Conservation (phyloP, 37 sponge, comb jelly and placozoan species). For the Diacarnus erythraeanus region DNA sequence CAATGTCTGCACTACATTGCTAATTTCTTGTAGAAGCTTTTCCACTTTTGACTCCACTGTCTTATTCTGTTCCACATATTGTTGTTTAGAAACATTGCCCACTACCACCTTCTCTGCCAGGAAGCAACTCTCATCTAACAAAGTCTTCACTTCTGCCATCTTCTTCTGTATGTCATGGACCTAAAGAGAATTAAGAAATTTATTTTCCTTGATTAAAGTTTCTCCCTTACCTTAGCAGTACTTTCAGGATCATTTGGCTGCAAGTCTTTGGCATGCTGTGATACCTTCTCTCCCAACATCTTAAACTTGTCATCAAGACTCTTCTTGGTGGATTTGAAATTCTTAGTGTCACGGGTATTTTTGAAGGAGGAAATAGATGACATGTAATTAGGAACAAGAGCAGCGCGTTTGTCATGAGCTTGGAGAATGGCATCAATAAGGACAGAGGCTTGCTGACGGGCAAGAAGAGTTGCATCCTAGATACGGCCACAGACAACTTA, state of each 20-base stretch:
- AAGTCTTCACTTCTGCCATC: slow-evolving; percentile 14
- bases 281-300: slow-evolving; percentile 8
- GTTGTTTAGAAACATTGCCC: slow-evolving; percentile 8
- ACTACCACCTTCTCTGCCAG: slow-evolving; percentile 46
- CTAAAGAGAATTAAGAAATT: slow-evolving; percentile 5
- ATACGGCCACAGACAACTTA: background rate
- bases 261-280: slow-evolving; percentile 28
- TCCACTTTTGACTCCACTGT: background rate
- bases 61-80: slow-evolving; percentile 40
- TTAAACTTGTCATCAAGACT: slow-evolving; percentile 43
- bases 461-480: slow-evolving; percentile 45
- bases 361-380: slow-evolving; percentile 49
- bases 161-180: slow-evolving; percentile 50
- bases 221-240: slow-evolving; percentile 28
- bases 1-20: slow-evolving; percentile 12
- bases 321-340: slow-evolving; percentile 44
- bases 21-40: slow-evolving; percentile 15
- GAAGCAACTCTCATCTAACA: slow-evolving; percentile 24
- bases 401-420: slow-evolving; percentile 25
- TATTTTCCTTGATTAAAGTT: background rate
- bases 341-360: slow-evolving; percentile 52
- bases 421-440: slow-evolving; percentile 39
- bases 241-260: slow-evolving; percentile 32
- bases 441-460: slow-evolving; percentile 60
- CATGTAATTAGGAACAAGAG: slow-evolving; percentile 21